Base-by-base conservation (phyloP, 2,888 invertebrate genomes). In the Troilus luridus region DNA sequence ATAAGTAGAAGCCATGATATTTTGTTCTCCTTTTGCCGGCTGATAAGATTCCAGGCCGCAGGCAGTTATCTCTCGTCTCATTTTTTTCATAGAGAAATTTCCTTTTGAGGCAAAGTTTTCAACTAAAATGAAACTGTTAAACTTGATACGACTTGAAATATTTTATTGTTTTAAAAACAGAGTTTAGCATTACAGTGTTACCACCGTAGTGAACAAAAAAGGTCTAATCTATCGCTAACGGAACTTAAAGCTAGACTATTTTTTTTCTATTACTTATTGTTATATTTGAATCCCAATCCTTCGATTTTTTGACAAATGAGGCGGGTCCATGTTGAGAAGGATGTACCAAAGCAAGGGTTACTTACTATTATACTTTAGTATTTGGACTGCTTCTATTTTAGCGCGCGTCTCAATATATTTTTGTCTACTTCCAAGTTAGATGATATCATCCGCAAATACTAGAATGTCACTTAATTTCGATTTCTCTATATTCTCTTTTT, bases 91-190 rank as follows among this genome's bases (percentile, higher is more conserved):
- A 77, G 72, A 8, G 72, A 41, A 77, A 77, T 77, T 77, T 14
- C 72, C 72, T 27, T 77, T 41, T 77, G 72, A 41, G 72, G 72
- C 72, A 77, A 77, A 77, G 72, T 77, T 77, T 77, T 77, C 72
- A 41, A 41, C 72, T 17, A 77, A 77, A 41, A 77, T 77, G 72
- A 77, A 77, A 77, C 72, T 77, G 72, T 77, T 41, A 41, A 41
- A 77, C 27, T 77, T 17, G 72, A 77, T 77, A 41, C 41, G 41
- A 77, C 72, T 24, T 7, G 0, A 41, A 77, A 77, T 77, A 41
- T 77, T 41, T 77, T 77, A 77, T 2, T 27, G 41, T 77, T 77
- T 41, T 77, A 41, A 77, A 27, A 77, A 27, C 27, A 17, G 6
- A 41, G 17, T 41, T 27, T 41, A 77, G 72, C 8, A 8, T 77